Percentiles rank a stretch among this genome's conserved stretches.
Evolutionary conservation across 2,888 invertebrate species (phyloP).

Genomic region (Lithophane ornitopus): DNA sequence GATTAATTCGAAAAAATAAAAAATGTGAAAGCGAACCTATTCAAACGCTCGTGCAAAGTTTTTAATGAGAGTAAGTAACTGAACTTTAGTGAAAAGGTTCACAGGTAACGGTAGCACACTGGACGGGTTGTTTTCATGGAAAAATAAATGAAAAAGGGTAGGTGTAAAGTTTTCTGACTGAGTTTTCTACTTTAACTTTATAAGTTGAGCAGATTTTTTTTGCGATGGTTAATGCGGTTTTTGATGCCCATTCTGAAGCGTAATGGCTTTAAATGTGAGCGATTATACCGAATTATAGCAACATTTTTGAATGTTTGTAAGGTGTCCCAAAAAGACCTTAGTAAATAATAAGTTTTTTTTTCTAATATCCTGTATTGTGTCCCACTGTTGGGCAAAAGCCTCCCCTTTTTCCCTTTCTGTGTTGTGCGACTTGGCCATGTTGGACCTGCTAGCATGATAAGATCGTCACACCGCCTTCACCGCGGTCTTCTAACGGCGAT

Average conservation of each 20-base stretch:
- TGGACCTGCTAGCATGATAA: no score
- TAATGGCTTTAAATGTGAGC: background rate
- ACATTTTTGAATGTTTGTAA: slow-evolving; percentile 13
- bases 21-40: slow-evolving; percentile 21
- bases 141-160: slow-evolving; percentile 22
- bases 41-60: slow-evolving; percentile 48
- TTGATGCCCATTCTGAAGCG: background rate
- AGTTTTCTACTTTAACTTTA: slow-evolving; percentile 17
- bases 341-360: background rate
- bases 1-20: slow-evolving; percentile 15
- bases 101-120: slow-evolving; percentile 22
- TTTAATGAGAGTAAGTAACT: slow-evolving; percentile 56
- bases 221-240: background rate
- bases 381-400: no score
- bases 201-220: slow-evolving; percentile 2
- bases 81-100: slow-evolving; percentile 40
- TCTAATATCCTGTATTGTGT: background rate
- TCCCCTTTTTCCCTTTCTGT: no score
- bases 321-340: background rate
- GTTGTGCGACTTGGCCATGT: no score
- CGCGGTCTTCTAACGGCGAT: background rate
- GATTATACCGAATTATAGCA: background rate
- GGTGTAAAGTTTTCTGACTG: slow-evolving; percentile 18
- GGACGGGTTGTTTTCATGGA: slow-evolving; percentile 31
- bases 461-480: background rate